These are phyloP conservation scores for Euleptes europaea DNA, from an alignment of 2,113 vertebrate genomes.

Conservation along the genomic window DNA sequence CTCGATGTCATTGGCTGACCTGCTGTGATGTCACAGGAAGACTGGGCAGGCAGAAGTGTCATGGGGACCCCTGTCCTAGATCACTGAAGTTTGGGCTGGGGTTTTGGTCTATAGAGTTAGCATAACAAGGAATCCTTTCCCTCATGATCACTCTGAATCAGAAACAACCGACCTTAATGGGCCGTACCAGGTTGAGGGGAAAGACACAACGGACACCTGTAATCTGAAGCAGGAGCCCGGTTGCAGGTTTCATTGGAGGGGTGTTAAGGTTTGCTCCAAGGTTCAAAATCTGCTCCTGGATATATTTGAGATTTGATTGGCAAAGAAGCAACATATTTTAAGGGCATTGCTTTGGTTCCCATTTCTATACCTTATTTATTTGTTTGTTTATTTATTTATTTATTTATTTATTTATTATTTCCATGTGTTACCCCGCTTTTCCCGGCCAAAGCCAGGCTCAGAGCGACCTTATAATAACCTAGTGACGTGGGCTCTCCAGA, in stretches of 20 bases:
- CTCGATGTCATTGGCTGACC: too few relatives aligned
- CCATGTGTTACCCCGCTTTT: too few relatives aligned
- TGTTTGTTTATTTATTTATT: too few relatives aligned
- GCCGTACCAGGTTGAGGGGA: neutral
- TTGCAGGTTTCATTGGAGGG: neutral
- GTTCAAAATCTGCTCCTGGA: neutral
- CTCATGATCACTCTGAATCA: neutral
- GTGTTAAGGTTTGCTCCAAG: neutral
- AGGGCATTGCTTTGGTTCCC: too few relatives aligned
- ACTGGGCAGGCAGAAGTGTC: neutral
- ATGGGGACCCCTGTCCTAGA: too few relatives aligned
- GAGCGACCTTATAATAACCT: too few relatives aligned
- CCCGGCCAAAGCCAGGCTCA: too few relatives aligned
- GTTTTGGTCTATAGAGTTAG: neutral
- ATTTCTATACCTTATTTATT: too few relatives aligned
- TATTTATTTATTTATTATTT: too few relatives aligned
- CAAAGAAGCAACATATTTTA: neutral
- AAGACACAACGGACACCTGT: neutral
- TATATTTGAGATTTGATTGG: neutral
- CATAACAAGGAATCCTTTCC: too few relatives aligned
- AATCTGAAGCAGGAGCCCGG: too few relatives aligned
- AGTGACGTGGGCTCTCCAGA: too few relatives aligned
- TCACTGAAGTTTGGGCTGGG: neutral
- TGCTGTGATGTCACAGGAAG: neutral
- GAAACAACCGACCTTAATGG: neutral